A percentile compares a stretch with the other conserved stretches of the same genome.
Conservation (phyloP, 1,140 invertebrate species). For the Solenopsis fugax region DNA sequence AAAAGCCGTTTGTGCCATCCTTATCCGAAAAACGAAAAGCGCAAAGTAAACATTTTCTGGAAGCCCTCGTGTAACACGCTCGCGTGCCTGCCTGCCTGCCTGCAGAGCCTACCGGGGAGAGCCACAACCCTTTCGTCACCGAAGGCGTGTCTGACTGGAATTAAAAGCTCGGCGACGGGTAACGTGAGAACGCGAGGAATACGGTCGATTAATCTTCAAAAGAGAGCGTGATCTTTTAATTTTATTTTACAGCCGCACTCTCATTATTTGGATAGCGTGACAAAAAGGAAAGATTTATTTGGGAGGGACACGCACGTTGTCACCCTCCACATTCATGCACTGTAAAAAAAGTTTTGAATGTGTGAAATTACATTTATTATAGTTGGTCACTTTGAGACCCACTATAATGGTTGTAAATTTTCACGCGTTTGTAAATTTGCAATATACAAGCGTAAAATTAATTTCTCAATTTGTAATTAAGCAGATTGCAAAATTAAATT, state of each 20-base stretch:
- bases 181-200: not conserved
- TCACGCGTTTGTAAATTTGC: too few species aligned
- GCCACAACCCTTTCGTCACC: not conserved
- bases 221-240: conserved; percentile 37
- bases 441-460: too few species aligned
- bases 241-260: not conserved
- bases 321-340: too few species aligned
- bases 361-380: too few species aligned
- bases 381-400: too few species aligned
- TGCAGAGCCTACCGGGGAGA: not conserved
- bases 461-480: too few species aligned
- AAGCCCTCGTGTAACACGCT: not conserved
- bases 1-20: conserved; percentile 43
- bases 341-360: too few species aligned
- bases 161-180: conserved; percentile 33
- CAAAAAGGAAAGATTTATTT: not conserved
- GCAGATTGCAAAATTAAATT: too few species aligned
- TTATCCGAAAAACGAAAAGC: conserved; percentile 36
- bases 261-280: not conserved
- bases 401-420: too few species aligned
- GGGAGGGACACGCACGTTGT: too few species aligned
- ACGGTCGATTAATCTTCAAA: conserved; percentile 44
- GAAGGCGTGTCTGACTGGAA: conserved; percentile 39
- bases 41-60: conserved; percentile 26
- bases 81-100: not conserved